These are phyloP conservation scores for Onthophagus sagittarius DNA, from an alignment of 2,888 invertebrate genomes.

Conservation along the genomic window DNA sequence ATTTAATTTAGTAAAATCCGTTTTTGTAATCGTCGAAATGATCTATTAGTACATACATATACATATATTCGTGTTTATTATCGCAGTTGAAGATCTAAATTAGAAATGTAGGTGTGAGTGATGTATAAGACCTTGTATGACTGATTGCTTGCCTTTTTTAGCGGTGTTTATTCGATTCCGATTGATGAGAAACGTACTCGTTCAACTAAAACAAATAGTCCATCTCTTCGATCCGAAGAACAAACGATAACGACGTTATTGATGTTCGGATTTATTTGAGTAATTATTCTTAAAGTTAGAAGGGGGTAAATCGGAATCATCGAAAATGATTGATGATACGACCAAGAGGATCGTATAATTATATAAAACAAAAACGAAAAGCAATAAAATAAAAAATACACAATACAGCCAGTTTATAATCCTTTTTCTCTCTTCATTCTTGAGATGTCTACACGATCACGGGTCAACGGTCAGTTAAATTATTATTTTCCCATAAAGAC, in stretches of 20 bases:
- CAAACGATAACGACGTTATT: constrained; percentile 8
- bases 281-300: constrained; percentile 32
- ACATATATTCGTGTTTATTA: neutral
- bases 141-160: neutral
- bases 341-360: constrained; percentile 47
- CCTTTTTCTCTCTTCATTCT: constrained; percentile 41
- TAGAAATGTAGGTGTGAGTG: neutral
- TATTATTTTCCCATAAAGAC: constrained; percentile 41
- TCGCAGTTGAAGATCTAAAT: neutral
- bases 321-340: constrained; percentile 48
- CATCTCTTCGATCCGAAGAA: neutral
- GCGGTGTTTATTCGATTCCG: neutral
- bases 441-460: constrained; percentile 41
- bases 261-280: constrained; percentile 10
- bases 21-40: neutral
- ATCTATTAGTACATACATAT: no score
- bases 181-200: constrained; percentile 19
- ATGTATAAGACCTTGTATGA: neutral
- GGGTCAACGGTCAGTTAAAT: constrained; percentile 46
- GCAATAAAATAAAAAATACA: constrained; percentile 32
- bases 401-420: constrained; percentile 27
- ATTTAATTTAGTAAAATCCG: neutral
- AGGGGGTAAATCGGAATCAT: constrained; percentile 45
- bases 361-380: constrained; percentile 36
- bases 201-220: constrained; percentile 3